phyloP scores from a whole-genome alignment of 2,888 invertebrate species.

The Globia sparganii region DNA sequence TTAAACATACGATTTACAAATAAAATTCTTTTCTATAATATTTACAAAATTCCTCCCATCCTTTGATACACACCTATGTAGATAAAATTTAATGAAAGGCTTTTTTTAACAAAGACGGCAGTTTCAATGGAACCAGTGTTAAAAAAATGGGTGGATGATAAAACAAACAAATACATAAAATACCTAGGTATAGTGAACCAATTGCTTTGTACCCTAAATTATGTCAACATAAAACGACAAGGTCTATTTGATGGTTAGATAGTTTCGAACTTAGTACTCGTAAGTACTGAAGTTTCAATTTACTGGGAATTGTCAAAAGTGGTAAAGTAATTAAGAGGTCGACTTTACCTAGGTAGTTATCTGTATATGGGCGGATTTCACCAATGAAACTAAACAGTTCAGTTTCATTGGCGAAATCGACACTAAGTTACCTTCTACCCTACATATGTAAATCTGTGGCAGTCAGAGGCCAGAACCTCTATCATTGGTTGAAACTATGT shows the following conservation, averaged over 20 bases:
- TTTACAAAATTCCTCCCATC: slow-evolving; percentile 84
- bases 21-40: slow-evolving; percentile 83
- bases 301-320: neutral
- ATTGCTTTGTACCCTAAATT: neutral
- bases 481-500: neutral
- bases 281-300: neutral
- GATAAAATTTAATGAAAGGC: slow-evolving; percentile 57
- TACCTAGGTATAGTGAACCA: neutral
- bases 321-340: neutral
- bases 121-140: slow-evolving; percentile 43
- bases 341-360: neutral
- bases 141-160: neutral
- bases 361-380: neutral
- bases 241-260: neutral
- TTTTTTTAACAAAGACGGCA: slow-evolving; percentile 45
- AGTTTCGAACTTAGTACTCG: neutral
- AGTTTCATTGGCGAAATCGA: neutral
- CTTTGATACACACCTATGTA: slow-evolving; percentile 74
- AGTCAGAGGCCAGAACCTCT: neutral
- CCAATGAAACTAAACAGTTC: neutral
- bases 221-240: neutral
- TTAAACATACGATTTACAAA: slow-evolving; percentile 88
- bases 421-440: neutral
- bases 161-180: neutral
- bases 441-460: neutral